phyloP scores from a whole-genome alignment of 2,113 vertebrate genomes.

The Agapornis roseicollis region DNA sequence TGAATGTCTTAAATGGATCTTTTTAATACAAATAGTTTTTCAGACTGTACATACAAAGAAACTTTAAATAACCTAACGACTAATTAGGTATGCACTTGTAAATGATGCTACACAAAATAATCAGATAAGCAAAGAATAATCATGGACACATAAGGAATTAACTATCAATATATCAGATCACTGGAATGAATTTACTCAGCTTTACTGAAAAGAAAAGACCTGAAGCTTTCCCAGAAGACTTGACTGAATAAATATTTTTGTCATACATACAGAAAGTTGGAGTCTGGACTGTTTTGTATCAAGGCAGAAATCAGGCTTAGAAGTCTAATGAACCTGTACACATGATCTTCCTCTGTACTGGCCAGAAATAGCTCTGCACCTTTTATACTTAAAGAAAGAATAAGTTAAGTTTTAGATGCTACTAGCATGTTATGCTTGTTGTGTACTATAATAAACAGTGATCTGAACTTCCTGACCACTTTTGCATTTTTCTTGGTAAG shows the following conservation, averaged over 20 bases:
- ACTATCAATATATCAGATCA: background rate
- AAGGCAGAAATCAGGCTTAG: background rate
- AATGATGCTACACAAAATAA: background rate
- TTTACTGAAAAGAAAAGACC: background rate
- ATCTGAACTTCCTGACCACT: background rate
- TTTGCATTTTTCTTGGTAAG: background rate
- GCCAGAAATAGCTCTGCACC: background rate
- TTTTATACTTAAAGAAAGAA: background rate
- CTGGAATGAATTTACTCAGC: background rate
- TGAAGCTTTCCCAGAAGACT: background rate
- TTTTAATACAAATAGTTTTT: background rate
- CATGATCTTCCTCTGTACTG: background rate
- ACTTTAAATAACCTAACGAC: background rate
- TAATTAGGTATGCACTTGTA: background rate
- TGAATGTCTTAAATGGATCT: background rate
- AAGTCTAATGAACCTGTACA: background rate
- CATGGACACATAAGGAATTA: background rate
- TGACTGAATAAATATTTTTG: background rate
- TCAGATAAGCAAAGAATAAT: background rate
- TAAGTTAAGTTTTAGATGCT: background rate
- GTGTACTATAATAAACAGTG: background rate
- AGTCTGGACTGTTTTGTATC: background rate
- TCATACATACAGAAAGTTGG: background rate
- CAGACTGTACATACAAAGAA: background rate
- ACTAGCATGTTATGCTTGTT: background rate